Conservation (phyloP, 2,797 vertebrate genomes). For the Peromyscus melanophrys region DNA sequence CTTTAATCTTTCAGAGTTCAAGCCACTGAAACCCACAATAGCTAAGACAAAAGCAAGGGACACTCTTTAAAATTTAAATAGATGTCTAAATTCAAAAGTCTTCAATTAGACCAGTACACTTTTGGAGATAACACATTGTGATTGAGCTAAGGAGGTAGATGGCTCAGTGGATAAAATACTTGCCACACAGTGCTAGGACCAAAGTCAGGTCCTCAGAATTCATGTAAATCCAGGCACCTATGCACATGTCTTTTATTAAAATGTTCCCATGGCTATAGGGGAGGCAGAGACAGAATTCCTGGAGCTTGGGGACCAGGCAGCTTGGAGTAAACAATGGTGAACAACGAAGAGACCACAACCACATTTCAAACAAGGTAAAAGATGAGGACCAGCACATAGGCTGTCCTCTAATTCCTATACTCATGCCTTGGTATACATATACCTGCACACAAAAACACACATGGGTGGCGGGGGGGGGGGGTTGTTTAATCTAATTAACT, state of each 20-base stretch:
- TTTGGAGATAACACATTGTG: background rate
- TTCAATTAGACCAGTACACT: background rate
- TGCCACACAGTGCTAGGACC: background rate
- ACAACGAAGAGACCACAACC: background rate
- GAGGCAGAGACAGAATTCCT: background rate
- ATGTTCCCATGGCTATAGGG: background rate
- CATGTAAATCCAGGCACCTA: background rate
- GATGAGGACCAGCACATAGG: background rate
- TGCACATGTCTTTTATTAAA: background rate
- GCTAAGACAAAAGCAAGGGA: background rate
- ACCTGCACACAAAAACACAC: background rate
- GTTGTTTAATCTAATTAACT: background rate
- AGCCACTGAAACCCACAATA: constrained; percentile 51
- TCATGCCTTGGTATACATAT: background rate
- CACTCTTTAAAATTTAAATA: background rate
- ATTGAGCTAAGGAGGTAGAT: background rate
- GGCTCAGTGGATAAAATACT: background rate
- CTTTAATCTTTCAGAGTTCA: constrained; percentile 67
- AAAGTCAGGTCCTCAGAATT: background rate
- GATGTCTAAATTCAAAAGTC: background rate
- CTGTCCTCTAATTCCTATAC: too few relatives aligned
- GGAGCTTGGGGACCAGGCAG: background rate
- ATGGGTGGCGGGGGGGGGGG: too few relatives aligned
- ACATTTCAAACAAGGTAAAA: background rate
- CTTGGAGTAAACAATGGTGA: background rate